Base-by-base conservation (phyloP, 2,113 vertebrate species). In the Leiothrix lutea region DNA sequence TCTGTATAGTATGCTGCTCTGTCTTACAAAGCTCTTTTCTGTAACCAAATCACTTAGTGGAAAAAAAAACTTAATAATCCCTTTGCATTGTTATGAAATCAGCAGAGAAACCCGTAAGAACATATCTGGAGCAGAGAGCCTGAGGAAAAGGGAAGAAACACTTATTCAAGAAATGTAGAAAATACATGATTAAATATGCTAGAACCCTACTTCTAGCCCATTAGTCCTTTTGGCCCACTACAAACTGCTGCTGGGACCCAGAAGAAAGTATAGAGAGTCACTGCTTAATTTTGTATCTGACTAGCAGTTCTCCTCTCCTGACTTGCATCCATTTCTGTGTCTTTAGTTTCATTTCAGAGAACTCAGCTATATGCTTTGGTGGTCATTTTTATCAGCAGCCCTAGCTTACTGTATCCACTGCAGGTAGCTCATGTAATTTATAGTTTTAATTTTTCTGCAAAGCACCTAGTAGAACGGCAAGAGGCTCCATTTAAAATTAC, bases 401-500 rank as follows among this genome's bases (percentile, higher is more conserved):
- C 23, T 44, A 38, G 33, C 33, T 94, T 66, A 87, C 66, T 54
- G 36, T 77, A 72, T n/a, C 42, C 50, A 61, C 71, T 58, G 22
- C 74, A 95, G 87, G 93, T 85, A 88, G 50, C 50, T 90, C 58
- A 58, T 9, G 18, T 44, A 87, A 95, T 87, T 92, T 94, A 92
- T 88, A 71, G 2, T 80, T 94, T 88, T 80, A 88, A 92, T 96
- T 92, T 94, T 90, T 95, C 74, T 77, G n/a, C 71, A 82, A 90
- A 94, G 58, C 64, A 94, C 71, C 74, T 80, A 82, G 11, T 69
- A 66, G 45, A 65, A 91, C 36, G 53, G 45, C 44, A 60, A 93
- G 28, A 90, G 24, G 19, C 14, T 72, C 54, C 17, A 93, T 78
- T 70, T 86, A 77, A 95, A 94, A 93, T 95, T 91, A 31, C 77